phyloP scores from a whole-genome alignment of 2,113 vertebrate species.

The Tonatia bakeri region DNA sequence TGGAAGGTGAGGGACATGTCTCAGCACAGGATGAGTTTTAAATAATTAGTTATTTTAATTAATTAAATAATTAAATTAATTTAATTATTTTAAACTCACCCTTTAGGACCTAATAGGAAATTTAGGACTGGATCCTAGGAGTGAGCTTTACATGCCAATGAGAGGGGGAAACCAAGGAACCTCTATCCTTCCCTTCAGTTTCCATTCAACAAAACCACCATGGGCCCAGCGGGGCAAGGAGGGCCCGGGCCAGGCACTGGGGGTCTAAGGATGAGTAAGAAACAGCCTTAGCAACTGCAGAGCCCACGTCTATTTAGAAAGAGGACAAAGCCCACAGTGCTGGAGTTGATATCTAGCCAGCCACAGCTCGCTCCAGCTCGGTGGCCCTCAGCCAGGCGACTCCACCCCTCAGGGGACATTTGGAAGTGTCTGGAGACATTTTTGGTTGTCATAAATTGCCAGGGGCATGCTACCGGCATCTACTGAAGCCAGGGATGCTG shows the following conservation, averaged over 20 bases:
- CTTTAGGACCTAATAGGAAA: not conserved
- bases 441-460: not conserved
- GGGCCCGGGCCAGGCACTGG: not conserved
- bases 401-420: not conserved
- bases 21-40: not conserved
- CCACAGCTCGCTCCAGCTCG: not conserved
- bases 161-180: too few species aligned
- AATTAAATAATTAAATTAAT: too few species aligned
- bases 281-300: not conserved
- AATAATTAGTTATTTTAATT: too few species aligned
- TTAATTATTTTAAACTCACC: too few species aligned
- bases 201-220: not conserved
- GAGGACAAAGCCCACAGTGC: fast-evolving
- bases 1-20: not conserved
- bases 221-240: fast-evolving
- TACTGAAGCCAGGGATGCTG: not conserved
- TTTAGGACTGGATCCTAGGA: not conserved
- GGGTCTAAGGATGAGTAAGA: not conserved
- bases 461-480: not conserved
- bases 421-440: not conserved
- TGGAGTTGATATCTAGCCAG: not conserved
- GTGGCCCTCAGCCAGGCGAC: not conserved
- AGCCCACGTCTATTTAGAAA: not conserved
- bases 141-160: not conserved
- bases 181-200: not conserved